Percentiles rank a stretch among this genome's conserved stretches.
These are phyloP conservation scores for Heliconius melpomene DNA, from an alignment of 1,140 invertebrate species.

Conservation along the genomic window DNA sequence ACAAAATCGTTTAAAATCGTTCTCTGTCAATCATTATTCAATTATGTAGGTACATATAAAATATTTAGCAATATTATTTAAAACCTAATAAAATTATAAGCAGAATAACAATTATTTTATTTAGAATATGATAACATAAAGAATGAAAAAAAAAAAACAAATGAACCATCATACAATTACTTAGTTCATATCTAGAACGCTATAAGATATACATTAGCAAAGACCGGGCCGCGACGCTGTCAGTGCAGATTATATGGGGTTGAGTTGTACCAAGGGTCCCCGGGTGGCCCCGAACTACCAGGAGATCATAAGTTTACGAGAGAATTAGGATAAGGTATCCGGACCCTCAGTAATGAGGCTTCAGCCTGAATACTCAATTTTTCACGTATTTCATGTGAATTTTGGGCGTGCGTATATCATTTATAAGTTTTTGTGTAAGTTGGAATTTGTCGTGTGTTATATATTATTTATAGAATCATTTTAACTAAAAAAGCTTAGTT, in stretches of 20 bases:
- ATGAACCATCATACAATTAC: not conserved
- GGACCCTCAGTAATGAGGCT: conserved; percentile 19
- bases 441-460: not conserved
- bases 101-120: too few relatives aligned
- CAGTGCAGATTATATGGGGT: conserved; percentile 65
- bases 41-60: too few relatives aligned
- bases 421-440: not conserved
- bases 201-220: conserved; percentile 53
- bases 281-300: conserved; percentile 46
- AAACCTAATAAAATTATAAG: too few relatives aligned
- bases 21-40: too few relatives aligned
- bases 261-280: conserved; percentile 60
- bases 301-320: conserved; percentile 31
- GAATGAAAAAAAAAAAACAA: not conserved
- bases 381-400: conserved; percentile 9
- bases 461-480: not conserved
- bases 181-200: conserved; percentile 39
- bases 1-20: too few relatives aligned
- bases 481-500: too few relatives aligned
- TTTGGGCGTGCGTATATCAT: not conserved
- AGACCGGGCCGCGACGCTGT: conserved; percentile 52
- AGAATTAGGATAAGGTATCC: conserved; percentile 36
- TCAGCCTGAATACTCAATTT: not conserved
- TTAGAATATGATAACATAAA: not conserved
- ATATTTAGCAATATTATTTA: too few relatives aligned